A percentile compares a stretch with the other conserved stretches of the same genome.
phyloP scores from a whole-genome alignment of 2,888 invertebrate genomes.

The Chaetoderma sp. region DNA sequence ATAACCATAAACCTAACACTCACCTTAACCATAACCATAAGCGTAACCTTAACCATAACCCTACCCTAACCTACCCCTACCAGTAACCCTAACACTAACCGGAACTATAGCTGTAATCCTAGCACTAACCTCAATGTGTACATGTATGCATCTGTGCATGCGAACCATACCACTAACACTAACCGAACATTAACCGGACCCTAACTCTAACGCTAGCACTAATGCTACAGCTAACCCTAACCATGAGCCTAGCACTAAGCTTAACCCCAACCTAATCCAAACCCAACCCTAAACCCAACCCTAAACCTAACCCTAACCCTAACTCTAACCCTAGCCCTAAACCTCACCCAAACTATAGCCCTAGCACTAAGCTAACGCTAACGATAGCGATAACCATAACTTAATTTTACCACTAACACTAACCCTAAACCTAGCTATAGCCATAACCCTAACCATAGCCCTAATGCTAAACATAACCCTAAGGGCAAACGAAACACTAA shows the following conservation, averaged over 20 bases:
- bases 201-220: conserved; percentile 2
- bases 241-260: background rate
- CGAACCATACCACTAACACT: background rate
- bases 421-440: conserved; percentile 8
- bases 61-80: background rate
- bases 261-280: background rate
- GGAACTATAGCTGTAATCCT: background rate
- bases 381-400: conserved; percentile 28
- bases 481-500: conserved; percentile 5
- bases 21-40: background rate
- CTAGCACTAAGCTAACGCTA: conserved; percentile 26
- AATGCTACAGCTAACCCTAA: background rate
- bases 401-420: conserved; percentile 13
- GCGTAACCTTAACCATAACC: conserved; percentile 9
- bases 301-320: conserved; percentile 33
- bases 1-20: background rate
- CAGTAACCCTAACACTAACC: conserved; percentile 12
- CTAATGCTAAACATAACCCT: conserved; percentile 5
- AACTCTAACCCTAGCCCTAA: conserved; percentile 32
- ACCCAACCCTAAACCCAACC: conserved; percentile 26
- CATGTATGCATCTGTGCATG: background rate
- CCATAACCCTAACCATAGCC: conserved; percentile 1
- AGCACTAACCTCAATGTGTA: background rate
- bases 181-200: background rate
- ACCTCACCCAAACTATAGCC: conserved; percentile 16